These are phyloP conservation scores for Piscicola geometra DNA, from an alignment of 2,888 invertebrate genomes.

Conservation along the genomic window DNA sequence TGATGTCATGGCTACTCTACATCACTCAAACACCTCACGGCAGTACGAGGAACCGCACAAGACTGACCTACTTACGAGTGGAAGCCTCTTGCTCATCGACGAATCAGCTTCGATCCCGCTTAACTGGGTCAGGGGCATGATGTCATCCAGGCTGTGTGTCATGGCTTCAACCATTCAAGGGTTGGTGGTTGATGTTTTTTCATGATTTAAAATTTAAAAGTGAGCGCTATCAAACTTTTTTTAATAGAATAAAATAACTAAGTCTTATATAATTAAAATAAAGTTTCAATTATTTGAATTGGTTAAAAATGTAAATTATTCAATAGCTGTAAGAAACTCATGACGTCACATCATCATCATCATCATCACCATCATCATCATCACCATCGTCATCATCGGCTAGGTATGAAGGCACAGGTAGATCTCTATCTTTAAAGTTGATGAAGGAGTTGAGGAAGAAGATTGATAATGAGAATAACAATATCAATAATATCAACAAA, in stretches of 20 bases:
- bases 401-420: slow-evolving; percentile 90
- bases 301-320: too few relatives aligned
- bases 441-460: slow-evolving; percentile 72
- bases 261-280: too few relatives aligned
- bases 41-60: not conserved
- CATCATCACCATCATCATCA: too few relatives aligned
- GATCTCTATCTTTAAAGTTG: slow-evolving; percentile 88
- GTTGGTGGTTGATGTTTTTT: slow-evolving; percentile 51
- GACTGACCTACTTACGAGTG: slow-evolving; percentile 6
- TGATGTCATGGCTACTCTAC: too few relatives aligned
- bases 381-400: too few relatives aligned
- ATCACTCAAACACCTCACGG: too few relatives aligned
- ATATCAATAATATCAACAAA: not conserved
- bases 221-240: too few relatives aligned
- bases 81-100: slow-evolving; percentile 86
- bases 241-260: too few relatives aligned
- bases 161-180: slow-evolving; percentile 95
- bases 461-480: not conserved
- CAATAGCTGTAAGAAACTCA: too few relatives aligned
- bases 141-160: slow-evolving; percentile 85
- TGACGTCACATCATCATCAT: too few relatives aligned
- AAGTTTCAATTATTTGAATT: too few relatives aligned
- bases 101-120: slow-evolving; percentile 98
- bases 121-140: slow-evolving; percentile 79
- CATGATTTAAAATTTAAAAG: too few relatives aligned